Percentiles rank a stretch among this genome's conserved stretches.
Conservation (phyloP, 2,888 invertebrate genomes). For the Drosophila cyrtoloma region DNA sequence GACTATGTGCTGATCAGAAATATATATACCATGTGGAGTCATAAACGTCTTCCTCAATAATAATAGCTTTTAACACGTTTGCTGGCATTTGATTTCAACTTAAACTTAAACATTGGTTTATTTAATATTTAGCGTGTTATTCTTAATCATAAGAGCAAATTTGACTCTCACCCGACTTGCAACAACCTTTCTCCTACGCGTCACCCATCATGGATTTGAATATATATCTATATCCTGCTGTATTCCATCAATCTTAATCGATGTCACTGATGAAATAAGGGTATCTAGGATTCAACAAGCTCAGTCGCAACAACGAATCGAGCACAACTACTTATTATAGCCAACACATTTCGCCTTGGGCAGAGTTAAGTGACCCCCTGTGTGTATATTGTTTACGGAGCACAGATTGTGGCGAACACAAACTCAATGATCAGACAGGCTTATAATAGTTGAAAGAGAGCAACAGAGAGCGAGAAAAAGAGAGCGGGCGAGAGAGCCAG, state of each 20-base stretch:
- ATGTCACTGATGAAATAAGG: not conserved
- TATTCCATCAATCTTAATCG: too few relatives aligned
- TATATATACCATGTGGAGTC: not conserved
- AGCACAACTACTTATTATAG: conserved; percentile 3
- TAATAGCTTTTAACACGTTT: not conserved
- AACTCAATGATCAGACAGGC: conserved; percentile 1
- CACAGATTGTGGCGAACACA: not conserved
- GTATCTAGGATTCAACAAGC: not conserved
- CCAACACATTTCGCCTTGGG: conserved; percentile 6
- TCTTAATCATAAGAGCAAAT: not conserved
- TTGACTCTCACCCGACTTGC: not conserved
- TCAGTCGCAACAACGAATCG: not conserved
- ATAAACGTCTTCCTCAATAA: too few relatives aligned
- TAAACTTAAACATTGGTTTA: not conserved
- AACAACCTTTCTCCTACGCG: not conserved
- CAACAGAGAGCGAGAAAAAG: not conserved
- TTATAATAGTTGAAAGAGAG: not conserved
- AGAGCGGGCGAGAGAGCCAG: not conserved
- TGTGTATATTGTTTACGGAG: conserved; percentile 2
- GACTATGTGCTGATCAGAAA: not conserved
- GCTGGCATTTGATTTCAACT: not conserved
- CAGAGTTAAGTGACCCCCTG: conserved; percentile 3
- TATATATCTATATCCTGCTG: too few relatives aligned
- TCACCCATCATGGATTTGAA: too few relatives aligned
- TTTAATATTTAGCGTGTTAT: not conserved